Conservation (phyloP, 1,140 invertebrate genomes). For the Ladona fulva region DNA sequence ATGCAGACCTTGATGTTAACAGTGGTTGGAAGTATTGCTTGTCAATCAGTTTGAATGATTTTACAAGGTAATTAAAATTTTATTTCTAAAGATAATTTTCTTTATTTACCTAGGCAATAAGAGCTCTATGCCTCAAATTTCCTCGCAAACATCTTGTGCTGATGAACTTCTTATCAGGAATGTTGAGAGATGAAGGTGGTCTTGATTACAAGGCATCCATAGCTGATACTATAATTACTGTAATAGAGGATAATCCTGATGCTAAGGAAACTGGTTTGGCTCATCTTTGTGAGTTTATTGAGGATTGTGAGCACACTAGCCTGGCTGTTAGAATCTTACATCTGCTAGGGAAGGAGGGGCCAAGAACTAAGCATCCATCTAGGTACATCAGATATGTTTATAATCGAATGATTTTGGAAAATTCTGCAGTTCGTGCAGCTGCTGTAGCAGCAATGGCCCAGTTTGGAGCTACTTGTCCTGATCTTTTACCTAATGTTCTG, state of each 20-base stretch:
- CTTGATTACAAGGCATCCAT: constrained; percentile 98
- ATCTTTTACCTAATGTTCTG: constrained; percentile 78
- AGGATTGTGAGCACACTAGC: constrained; percentile 97
- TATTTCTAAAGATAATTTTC: too few species aligned
- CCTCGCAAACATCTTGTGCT: constrained; percentile 92
- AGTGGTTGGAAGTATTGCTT: too few species aligned
- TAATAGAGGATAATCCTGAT: constrained; percentile 94
- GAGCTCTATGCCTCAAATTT: constrained; percentile 90
- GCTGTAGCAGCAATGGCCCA: constrained; percentile 95
- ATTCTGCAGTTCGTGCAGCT: constrained; percentile 86
- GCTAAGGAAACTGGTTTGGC: constrained; percentile 91
- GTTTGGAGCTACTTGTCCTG: constrained; percentile 92
- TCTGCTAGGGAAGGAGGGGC: constrained; percentile 94
- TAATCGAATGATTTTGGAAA: constrained; percentile 95
- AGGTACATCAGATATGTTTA: constrained; percentile 98
- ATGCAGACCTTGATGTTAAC: too few species aligned
- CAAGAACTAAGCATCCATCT: constrained; percentile 85
- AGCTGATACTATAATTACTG: constrained; percentile 94
- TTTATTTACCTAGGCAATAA: too few species aligned
- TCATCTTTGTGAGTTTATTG: constrained; percentile 98
- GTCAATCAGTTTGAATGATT: too few species aligned
- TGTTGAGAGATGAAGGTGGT: constrained; percentile 96
- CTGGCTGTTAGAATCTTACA: constrained; percentile 95
- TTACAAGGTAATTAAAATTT: too few species aligned
- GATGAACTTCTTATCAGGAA: constrained; percentile 92